Evolutionary conservation across 1,140 invertebrate genomes (phyloP).

Genomic region (Lasioglossum albipes): DNA sequence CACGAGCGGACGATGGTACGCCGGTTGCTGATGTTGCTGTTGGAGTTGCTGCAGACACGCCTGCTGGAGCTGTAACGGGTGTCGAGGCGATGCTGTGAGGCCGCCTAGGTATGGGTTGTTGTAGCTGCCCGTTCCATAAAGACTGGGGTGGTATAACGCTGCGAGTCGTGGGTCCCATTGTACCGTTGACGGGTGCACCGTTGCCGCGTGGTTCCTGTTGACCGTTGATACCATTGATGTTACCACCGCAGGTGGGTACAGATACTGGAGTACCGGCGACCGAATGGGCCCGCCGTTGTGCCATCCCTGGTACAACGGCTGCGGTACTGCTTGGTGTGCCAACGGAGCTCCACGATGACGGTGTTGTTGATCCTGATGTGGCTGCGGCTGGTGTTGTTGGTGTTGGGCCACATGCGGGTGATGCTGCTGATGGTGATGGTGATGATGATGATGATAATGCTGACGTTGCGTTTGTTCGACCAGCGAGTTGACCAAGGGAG

Average conservation of each 20-base stretch:
- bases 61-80: constrained; percentile 66
- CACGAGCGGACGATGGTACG: constrained; percentile 65
- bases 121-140: constrained; percentile 77
- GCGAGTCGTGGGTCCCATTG: constrained; percentile 66
- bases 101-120: constrained; percentile 71
- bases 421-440: constrained; percentile 37
- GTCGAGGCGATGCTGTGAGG: constrained; percentile 78
- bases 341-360: constrained; percentile 46
- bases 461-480: constrained; percentile 61
- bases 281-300: constrained; percentile 73
- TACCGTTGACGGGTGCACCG: constrained; percentile 40
- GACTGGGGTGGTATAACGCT: constrained; percentile 74
- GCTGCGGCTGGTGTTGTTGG: constrained; percentile 30
- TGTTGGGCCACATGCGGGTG: constrained; percentile 41
- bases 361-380: constrained; percentile 46
- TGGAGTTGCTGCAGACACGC: constrained; percentile 65
- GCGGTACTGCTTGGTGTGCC: constrained; percentile 45
- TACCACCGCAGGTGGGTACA: constrained; percentile 49
- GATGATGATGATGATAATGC: constrained; percentile 49
- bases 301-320: constrained; percentile 58
- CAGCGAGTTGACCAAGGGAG: constrained; percentile 67
- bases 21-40: constrained; percentile 57
- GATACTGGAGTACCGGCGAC: constrained; percentile 71
- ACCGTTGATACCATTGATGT: constrained; percentile 55
- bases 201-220: constrained; percentile 56